These are phyloP conservation scores for Andrena hattorfiana DNA, from an alignment of 2,888 invertebrate genomes.

Conservation along the genomic window DNA sequence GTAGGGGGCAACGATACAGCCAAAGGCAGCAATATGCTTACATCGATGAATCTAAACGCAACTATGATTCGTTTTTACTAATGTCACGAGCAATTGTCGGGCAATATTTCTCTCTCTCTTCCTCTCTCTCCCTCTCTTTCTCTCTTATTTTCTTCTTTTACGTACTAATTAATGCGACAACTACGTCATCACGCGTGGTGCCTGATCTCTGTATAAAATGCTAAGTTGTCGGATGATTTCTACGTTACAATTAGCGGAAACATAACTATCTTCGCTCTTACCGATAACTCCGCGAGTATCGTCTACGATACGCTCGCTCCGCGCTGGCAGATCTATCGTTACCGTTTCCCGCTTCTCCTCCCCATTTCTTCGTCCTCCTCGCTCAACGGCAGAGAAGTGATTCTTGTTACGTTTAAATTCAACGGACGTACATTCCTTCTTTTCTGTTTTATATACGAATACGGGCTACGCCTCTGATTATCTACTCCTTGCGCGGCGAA, in stretches of 20 bases:
- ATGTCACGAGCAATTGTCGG: conserved; percentile 35
- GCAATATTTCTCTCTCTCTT: conserved; percentile 26
- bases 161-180: conserved; percentile 16
- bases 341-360: neutral
- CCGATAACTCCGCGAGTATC: conserved; percentile 14
- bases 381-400: conserved; percentile 44
- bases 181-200: conserved; percentile 26
- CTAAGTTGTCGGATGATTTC: conserved; percentile 18
- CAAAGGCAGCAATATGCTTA: conserved; percentile 83
- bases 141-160: neutral
- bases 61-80: conserved; percentile 61
- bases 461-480: conserved; percentile 72
- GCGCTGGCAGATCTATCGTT: neutral
- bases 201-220: conserved; percentile 43
- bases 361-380: neutral
- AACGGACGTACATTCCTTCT: conserved; percentile 52
- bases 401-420: conserved; percentile 71
- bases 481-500: conserved; percentile 67
- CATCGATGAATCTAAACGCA: conserved; percentile 73
- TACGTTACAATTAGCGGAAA: conserved; percentile 23
- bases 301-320: neutral
- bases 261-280: conserved; percentile 8
- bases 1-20: conserved; percentile 83
- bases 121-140: conserved; percentile 1
- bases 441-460: conserved; percentile 72